Conservation (phyloP, 2,113 vertebrate species). For the Paracyprichromis sp. region DNA sequence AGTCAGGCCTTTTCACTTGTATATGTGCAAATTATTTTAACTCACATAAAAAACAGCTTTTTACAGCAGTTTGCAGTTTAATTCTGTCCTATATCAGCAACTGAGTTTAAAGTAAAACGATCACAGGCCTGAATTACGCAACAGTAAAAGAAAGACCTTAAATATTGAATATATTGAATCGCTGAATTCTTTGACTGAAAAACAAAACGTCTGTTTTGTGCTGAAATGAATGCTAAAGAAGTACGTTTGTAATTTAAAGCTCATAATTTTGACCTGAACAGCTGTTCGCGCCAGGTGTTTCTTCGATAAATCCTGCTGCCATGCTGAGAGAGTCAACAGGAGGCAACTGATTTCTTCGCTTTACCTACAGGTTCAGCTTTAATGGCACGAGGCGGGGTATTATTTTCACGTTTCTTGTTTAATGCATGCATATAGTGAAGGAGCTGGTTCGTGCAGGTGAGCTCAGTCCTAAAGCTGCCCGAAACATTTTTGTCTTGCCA, state of each 20-base stretch:
- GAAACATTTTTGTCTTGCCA: neutral
- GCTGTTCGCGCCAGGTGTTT: neutral
- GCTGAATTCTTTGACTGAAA: neutral
- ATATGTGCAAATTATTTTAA: neutral
- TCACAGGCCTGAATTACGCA: neutral
- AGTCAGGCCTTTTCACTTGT: neutral
- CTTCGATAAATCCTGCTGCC: neutral
- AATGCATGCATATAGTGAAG: neutral
- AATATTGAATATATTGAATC: neutral
- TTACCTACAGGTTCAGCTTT: neutral
- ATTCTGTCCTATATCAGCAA: neutral
- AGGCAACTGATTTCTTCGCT: neutral
- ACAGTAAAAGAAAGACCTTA: neutral
- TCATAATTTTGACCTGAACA: neutral
- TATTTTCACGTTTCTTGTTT: neutral
- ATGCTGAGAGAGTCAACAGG: neutral
- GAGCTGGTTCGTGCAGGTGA: neutral
- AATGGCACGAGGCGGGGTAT: neutral
- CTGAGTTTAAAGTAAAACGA: neutral
- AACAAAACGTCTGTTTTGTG: neutral
- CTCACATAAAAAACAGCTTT: accelerated
- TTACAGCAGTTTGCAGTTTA: neutral
- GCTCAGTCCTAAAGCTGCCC: neutral
- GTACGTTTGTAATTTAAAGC: neutral
- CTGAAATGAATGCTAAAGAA: neutral